Evolutionary conservation across 2,888 invertebrate species (phyloP).

Genomic region (Drosophila affinis): DNA sequence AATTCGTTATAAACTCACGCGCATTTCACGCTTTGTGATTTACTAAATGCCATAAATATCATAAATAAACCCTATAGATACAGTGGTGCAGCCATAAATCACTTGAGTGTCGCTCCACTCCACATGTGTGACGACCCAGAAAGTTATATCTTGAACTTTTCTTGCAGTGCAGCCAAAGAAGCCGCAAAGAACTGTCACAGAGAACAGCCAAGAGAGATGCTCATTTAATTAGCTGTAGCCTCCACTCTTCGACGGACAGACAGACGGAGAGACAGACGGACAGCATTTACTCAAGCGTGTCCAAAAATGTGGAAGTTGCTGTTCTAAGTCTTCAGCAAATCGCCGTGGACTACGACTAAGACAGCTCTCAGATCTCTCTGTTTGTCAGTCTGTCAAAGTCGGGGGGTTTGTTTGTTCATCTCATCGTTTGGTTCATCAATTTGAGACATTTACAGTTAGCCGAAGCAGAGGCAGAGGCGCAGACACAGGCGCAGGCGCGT

Average conservation of each 20-base stretch:
- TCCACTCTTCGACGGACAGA: slow-evolving; percentile 26
- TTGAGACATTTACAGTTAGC: slow-evolving; percentile 69
- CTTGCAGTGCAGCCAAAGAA: slow-evolving; percentile 27
- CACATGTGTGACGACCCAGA: slow-evolving; percentile 60
- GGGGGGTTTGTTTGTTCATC: not conserved
- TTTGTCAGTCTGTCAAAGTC: slow-evolving; percentile 39
- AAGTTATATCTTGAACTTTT: slow-evolving; percentile 48
- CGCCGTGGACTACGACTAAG: not conserved
- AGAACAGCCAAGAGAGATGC: slow-evolving; percentile 37
- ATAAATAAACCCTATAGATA: slow-evolving; percentile 57
- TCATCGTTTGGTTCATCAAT: slow-evolving; percentile 59
- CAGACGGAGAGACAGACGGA: not conserved
- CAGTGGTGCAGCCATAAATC: slow-evolving; percentile 58
- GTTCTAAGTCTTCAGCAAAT: slow-evolving; percentile 31
- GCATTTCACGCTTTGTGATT: slow-evolving; percentile 72
- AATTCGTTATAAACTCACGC: slow-evolving; percentile 57
- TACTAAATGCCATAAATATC: slow-evolving; percentile 56
- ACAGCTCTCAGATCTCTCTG: slow-evolving; percentile 22
- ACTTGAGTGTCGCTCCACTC: slow-evolving; percentile 25
- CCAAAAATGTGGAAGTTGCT: slow-evolving; percentile 52
- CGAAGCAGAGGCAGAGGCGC: no score
- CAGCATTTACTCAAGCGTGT: slow-evolving; percentile 63
- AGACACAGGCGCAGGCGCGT: slow-evolving; percentile 6
- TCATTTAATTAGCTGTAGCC: slow-evolving; percentile 67
- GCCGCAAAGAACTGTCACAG: slow-evolving; percentile 25